These are phyloP conservation scores for Drosophila incognita DNA, from an alignment of 2,888 invertebrate species.

Conservation along the genomic window DNA sequence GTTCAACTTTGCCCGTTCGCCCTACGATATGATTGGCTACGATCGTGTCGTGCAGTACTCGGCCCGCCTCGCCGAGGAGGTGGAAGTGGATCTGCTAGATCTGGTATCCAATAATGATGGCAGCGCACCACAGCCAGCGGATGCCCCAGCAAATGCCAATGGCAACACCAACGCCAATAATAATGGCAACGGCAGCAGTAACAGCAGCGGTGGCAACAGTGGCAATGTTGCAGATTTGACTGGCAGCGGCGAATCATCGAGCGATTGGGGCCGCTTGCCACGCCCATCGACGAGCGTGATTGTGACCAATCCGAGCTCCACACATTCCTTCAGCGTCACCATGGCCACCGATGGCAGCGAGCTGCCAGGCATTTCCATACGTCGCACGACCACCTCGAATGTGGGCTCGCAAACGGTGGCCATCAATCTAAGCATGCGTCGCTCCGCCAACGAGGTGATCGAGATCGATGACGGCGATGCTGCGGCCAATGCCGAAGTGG, in stretches of 20 bases:
- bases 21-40: slow-evolving; percentile 94
- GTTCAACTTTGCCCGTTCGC: slow-evolving; percentile 93
- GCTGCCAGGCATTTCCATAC: slow-evolving; percentile 72
- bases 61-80: slow-evolving; percentile 82
- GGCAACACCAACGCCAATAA: slow-evolving; percentile 5
- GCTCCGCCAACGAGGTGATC: slow-evolving; percentile 76
- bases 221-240: slow-evolving; percentile 15
- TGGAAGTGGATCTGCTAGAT: slow-evolving; percentile 80
- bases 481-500: slow-evolving; percentile 73
- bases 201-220: slow-evolving; percentile 9
- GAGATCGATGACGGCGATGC: slow-evolving; percentile 79
- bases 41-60: slow-evolving; percentile 90
- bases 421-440: slow-evolving; percentile 83
- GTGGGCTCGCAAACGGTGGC: slow-evolving; percentile 78
- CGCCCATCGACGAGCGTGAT: slow-evolving; percentile 69
- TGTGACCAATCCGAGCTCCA: slow-evolving; percentile 72
- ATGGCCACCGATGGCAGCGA: slow-evolving; percentile 77
- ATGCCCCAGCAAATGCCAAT: slow-evolving; percentile 8
- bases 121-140: slow-evolving; percentile 12
- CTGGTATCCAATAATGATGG: slow-evolving; percentile 48
- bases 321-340: slow-evolving; percentile 78
- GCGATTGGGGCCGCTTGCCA: slow-evolving; percentile 35
- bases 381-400: slow-evolving; percentile 67
- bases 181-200: slow-evolving; percentile 7
- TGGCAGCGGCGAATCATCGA: slow-evolving; percentile 11